Conservation (phyloP, 2,888 invertebrate genomes). For the Copidosoma aretas region DNA sequence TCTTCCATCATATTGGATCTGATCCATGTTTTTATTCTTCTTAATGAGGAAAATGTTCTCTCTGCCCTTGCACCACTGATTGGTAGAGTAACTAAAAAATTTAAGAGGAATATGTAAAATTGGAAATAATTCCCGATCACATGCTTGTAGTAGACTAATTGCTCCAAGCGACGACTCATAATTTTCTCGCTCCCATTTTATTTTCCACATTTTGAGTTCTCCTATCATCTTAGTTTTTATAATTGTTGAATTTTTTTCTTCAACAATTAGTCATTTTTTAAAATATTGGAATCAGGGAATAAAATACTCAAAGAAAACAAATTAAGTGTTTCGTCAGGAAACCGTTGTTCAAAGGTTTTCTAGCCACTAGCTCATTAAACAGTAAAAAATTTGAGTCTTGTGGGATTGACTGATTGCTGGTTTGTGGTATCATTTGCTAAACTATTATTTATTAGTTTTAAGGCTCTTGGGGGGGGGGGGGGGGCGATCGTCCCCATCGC, state of each 20-base stretch:
- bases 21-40: slow-evolving; percentile 44
- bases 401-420: too few relatives aligned
- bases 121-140: slow-evolving; percentile 15
- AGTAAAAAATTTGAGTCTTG: too few relatives aligned
- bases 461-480: too few relatives aligned
- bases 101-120: slow-evolving; percentile 11
- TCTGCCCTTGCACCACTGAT: slow-evolving; percentile 36
- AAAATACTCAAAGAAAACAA: neutral
- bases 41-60: slow-evolving; percentile 42
- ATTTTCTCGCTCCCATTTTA: neutral
- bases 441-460: too few relatives aligned
- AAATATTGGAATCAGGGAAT: neutral
- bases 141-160: slow-evolving; percentile 3
- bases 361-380: too few relatives aligned
- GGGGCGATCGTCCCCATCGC: too few relatives aligned
- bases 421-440: too few relatives aligned
- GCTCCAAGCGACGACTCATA: neutral
- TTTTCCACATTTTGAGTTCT: neutral
- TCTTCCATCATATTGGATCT: slow-evolving; percentile 41
- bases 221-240: neutral
- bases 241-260: neutral
- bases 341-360: neutral
- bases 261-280: too few relatives aligned
- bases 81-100: slow-evolving; percentile 29
- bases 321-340: neutral